A percentile compares a stretch with the other conserved stretches of the same genome.
phyloP scores from a whole-genome alignment of 1,140 invertebrate genomes.

The Harpegnathos saltator region DNA sequence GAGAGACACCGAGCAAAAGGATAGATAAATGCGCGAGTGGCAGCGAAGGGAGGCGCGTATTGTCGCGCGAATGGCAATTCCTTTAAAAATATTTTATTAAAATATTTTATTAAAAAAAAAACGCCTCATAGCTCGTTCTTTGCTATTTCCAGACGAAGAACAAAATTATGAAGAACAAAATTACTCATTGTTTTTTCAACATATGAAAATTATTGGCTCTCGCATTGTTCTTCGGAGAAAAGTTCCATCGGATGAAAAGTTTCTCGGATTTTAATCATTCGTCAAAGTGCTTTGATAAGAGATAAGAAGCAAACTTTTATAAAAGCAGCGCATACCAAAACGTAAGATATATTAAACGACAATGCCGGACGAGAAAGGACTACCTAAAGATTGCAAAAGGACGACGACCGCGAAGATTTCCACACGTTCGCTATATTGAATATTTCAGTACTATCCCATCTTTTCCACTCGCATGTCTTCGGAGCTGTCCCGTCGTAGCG shows the following conservation, averaged over 20 bases:
- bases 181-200: background rate
- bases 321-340: background rate
- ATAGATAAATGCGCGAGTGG: background rate
- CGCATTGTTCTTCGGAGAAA: no score
- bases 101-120: constrained; percentile 1
- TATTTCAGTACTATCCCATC: constrained; percentile 35
- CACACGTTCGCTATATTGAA: constrained; percentile 1
- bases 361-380: background rate
- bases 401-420: constrained; percentile 5
- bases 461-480: constrained; percentile 29
- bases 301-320: background rate
- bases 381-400: background rate
- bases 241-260: no score
- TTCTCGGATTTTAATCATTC: no score
- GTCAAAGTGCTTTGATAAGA: background rate
- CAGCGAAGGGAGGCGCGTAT: constrained; percentile 4
- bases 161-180: background rate
- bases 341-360: background rate
- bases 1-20: constrained; percentile 22
- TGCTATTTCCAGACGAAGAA: background rate
- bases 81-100: no score
- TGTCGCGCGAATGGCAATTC: background rate
- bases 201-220: no score
- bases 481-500: background rate
- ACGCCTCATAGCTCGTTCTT: background rate